phyloP scores from a whole-genome alignment of 1,140 invertebrate species.

The roundworm (Caenorhabditis elegans) region WBcel235 BX284603.4:6718501-6719000 shows the following conservation, averaged over 20 bases:
- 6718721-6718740: neutral
- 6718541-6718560: neutral
- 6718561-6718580: neutral
- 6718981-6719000: neutral
- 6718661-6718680: neutral
- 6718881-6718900: neutral
- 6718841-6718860: conserved; percentile 1
- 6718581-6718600: neutral
- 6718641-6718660: neutral
- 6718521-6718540: too few relatives aligned
- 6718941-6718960: neutral
- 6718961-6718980: neutral
- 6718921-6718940: neutral
- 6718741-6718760: neutral
- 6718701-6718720: neutral
- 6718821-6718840: conserved; percentile 12
- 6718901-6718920: neutral
- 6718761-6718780: neutral
- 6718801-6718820: neutral
- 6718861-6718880: conserved; percentile 15
- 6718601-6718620: neutral
- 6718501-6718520: too few relatives aligned
- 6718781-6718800: conserved; percentile 1
- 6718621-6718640: neutral
- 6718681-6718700: neutral